Conservation (phyloP, 2,888 invertebrate species). For the Drosophila borealis region DNA sequence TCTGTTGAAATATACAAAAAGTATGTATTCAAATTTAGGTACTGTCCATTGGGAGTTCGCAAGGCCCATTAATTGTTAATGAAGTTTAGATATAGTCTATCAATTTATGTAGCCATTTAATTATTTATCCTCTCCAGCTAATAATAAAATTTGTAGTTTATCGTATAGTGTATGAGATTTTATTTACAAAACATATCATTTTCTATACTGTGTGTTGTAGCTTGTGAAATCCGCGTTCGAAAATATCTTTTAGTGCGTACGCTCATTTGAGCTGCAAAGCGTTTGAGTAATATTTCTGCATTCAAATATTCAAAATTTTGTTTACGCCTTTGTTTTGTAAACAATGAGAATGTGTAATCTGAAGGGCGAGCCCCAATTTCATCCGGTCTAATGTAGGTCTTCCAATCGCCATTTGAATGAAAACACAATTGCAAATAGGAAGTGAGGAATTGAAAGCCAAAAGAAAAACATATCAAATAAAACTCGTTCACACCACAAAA, state of each 20-base stretch:
- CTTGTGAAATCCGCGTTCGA: constrained; percentile 10
- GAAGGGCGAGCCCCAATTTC: constrained; percentile 50
- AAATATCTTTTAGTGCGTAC: background rate
- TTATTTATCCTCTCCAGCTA: background rate
- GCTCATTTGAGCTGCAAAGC: constrained; percentile 5
- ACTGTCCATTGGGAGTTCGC: too few species aligned
- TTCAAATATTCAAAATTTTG: constrained; percentile 29
- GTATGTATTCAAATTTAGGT: too few species aligned
- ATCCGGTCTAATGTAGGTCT: constrained; percentile 21
- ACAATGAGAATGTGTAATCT: constrained; percentile 33
- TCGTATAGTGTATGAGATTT: background rate
- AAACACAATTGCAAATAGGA: constrained; percentile 1
- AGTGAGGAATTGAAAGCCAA: background rate
- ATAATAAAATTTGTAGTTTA: constrained; percentile 6
- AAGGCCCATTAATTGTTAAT: background rate
- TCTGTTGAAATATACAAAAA: too few species aligned
- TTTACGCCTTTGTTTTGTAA: constrained; percentile 42
- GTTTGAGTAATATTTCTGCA: constrained; percentile 29
- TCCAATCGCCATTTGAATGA: background rate
- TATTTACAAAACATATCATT: constrained; percentile 42
- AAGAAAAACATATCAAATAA: background rate
- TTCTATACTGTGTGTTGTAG: constrained; percentile 6
- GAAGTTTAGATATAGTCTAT: background rate
- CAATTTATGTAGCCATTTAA: background rate
- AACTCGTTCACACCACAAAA: background rate